phyloP scores from a whole-genome alignment of 2,888 invertebrate genomes.

The Phortica magna region DNA sequence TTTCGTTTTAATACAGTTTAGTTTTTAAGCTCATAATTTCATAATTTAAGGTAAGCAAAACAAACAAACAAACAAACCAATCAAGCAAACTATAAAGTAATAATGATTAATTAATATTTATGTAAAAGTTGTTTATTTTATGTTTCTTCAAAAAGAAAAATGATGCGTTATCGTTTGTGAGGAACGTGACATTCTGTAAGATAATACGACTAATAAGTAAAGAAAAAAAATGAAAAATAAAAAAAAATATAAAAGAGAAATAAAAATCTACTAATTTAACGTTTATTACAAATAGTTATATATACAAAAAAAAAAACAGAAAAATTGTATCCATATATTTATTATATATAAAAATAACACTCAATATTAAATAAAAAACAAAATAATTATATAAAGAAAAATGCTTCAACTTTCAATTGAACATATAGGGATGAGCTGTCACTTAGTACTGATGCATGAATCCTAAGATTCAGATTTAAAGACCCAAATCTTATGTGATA shows the following conservation, averaged over 20 bases:
- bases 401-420: too few relatives aligned
- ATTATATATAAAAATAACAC: constrained; percentile 30
- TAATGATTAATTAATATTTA: constrained; percentile 17
- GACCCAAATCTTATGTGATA: too few relatives aligned
- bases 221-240: constrained; percentile 1
- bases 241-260: constrained; percentile 4
- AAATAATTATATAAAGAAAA: background rate
- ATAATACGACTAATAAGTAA: constrained; percentile 18
- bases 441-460: too few relatives aligned
- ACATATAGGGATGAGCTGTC: too few relatives aligned
- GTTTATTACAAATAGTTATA: constrained; percentile 24
- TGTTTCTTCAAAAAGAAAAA: background rate
- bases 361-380: constrained; percentile 24
- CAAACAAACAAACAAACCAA: constrained; percentile 41
- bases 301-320: constrained; percentile 17
- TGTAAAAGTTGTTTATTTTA: constrained; percentile 7
- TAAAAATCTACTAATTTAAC: background rate
- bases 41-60: constrained; percentile 44
- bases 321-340: constrained; percentile 31
- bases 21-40: constrained; percentile 33
- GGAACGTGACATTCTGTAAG: background rate
- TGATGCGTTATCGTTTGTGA: background rate
- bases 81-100: constrained; percentile 44
- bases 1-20: background rate
- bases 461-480: too few relatives aligned